Base-by-base conservation (phyloP, 2,113 vertebrate species). In the Monopterus albus region DNA sequence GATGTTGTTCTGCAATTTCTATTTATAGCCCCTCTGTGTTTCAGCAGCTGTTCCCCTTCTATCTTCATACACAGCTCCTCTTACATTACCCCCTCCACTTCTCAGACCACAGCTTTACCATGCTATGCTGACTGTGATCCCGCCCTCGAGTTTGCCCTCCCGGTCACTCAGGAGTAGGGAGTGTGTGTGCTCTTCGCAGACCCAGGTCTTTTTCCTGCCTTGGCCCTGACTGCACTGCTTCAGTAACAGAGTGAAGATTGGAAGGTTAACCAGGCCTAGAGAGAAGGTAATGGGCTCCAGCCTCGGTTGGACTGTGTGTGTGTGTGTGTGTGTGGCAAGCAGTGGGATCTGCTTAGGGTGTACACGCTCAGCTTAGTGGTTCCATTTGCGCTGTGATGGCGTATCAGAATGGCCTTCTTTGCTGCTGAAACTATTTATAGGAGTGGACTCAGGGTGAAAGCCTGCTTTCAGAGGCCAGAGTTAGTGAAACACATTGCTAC, bases 41-140 rank as follows among this genome's bases (percentile, higher is more conserved):
- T 73, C 87, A 90, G 89, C 95, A 95, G 95, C 95, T 96, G 96
- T 94, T 91, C 88, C 21, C 81, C 40, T 70, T 75, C 82, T 43
- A 49, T 76, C 64, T 71, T 86, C 62, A 68, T 50, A 49, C 51
- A 81, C 46, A 74, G 83, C 80, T 78, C 84, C 87, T 91, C 82
- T 93, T 83, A 86, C 42, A 43, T 87, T 84, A 87, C 84, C 10
- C 68, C 45, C 50, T 47, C 61, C 51, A 39, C 18, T 31, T 60
- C 88, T 25, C 72, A 61, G 69, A 67, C 79, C 65, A 77, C 66
- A 65, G 75, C 69, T 63, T 63, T 61, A 70, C 77, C 61, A 71
- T 57, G 67, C 75, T 64, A 49, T 57, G 61, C 61, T 51, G 68
- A 14, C 83, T 79, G 55, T 64, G 69, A 87, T 78, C 82, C 77